phyloP scores from a whole-genome alignment of 37 sponge, comb jelly and placozoan genomes.

The Lycopodina hypogea region DNA sequence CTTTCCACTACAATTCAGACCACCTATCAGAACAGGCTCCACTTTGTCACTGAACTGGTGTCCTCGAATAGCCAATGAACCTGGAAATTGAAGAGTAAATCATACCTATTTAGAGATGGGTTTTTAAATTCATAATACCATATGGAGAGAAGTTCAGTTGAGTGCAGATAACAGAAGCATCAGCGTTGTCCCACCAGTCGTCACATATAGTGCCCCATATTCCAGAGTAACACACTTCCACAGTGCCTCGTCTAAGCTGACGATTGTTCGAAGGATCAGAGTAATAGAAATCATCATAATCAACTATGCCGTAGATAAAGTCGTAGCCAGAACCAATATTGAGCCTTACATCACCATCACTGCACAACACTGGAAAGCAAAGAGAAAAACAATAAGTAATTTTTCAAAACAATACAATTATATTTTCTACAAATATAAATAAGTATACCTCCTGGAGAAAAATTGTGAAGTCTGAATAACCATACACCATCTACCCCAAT shows the following conservation, averaged over 20 bases:
- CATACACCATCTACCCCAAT: neutral
- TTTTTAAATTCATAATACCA: too few species aligned
- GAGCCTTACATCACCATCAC: constrained; percentile 15
- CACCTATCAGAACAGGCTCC: neutral
- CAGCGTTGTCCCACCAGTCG: too few species aligned
- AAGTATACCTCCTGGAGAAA: neutral
- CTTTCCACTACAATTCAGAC: too few species aligned
- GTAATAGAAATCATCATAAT: constrained; percentile 13
- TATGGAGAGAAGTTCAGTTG: too few species aligned
- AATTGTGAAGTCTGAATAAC: neutral
- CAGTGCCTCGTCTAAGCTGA: constrained; percentile 2
- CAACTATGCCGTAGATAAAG: neutral
- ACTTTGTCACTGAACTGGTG: neutral
- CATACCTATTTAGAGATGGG: too few species aligned
- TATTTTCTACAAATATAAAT: too few species aligned
- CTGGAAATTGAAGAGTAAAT: too few species aligned
- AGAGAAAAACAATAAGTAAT: neutral
- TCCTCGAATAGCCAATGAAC: too few species aligned
- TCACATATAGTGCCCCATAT: too few species aligned
- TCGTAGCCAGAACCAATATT: constrained; percentile 9
- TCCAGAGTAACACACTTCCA: constrained; percentile 19
- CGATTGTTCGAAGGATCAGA: neutral
- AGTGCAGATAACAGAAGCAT: too few species aligned
- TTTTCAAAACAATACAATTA: too few species aligned
- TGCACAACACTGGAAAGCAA: constrained; percentile 7